Evolutionary conservation across 92 coral and sea anemone species (phyloP).

Genomic region (Porites evermanni): DNA sequence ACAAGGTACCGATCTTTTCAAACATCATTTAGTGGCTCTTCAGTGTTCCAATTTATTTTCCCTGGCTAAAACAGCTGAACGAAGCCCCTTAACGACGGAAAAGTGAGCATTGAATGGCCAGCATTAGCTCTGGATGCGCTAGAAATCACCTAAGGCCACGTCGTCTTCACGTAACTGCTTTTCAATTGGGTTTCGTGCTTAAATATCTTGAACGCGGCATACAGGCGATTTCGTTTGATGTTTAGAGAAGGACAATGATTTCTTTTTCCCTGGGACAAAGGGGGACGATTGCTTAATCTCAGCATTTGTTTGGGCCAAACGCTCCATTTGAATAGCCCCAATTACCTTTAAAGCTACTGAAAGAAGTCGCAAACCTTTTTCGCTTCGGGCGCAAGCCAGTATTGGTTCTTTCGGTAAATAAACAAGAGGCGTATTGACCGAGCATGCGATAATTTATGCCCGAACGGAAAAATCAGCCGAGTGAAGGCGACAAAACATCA

Average conservation of each 20-base stretch:
- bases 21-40: constrained; percentile 22
- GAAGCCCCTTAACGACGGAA: background rate
- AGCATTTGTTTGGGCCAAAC: constrained; percentile 67
- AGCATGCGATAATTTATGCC: constrained; percentile 30
- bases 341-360: constrained; percentile 25
- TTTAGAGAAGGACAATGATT: constrained; percentile 71
- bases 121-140: background rate
- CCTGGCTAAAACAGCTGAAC: constrained; percentile 11
- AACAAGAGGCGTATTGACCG: constrained; percentile 22
- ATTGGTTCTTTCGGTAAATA: constrained; percentile 45
- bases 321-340: constrained; percentile 16
- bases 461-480: constrained; percentile 1
- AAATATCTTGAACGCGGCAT: constrained; percentile 68
- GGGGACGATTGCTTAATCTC: constrained; percentile 85
- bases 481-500: background rate
- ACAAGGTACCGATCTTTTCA: constrained; percentile 47
- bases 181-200: constrained; percentile 17
- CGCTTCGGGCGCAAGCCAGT: constrained; percentile 38
- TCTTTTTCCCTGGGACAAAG: constrained; percentile 75
- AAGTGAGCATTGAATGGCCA: background rate
- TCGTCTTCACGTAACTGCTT: background rate
- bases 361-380: constrained; percentile 14
- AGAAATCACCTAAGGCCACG: constrained; percentile 11
- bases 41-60: constrained; percentile 26
- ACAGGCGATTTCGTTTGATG: constrained; percentile 84